A percentile compares a stretch with the other conserved stretches of the same genome.
These are phyloP conservation scores for Melanotaenia maccullochi DNA, from an alignment of 2,797 vertebrate species.

Conservation along the genomic window DNA sequence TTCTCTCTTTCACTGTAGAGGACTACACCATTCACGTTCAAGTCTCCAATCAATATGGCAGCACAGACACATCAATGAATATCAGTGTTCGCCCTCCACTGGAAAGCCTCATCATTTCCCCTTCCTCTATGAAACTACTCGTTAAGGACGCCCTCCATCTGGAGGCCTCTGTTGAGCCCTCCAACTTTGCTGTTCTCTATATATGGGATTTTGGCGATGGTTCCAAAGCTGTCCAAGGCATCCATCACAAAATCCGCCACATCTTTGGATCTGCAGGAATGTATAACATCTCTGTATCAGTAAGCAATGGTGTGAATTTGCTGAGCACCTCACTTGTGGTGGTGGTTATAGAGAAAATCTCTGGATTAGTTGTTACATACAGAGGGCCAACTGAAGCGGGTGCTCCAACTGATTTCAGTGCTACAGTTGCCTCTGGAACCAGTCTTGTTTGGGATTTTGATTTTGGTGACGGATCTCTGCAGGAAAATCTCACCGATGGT, in stretches of 20 bases:
- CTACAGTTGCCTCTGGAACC: conserved; percentile 68
- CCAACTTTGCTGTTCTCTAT: conserved; percentile 57
- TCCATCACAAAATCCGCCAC: conserved; percentile 53
- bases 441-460: conserved; percentile 79
- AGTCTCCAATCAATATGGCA: conserved; percentile 69
- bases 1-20: conserved; percentile 59
- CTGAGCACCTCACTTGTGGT: conserved; percentile 66
- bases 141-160: conserved; percentile 70
- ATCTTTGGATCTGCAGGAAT: conserved; percentile 67
- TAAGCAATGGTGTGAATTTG: conserved; percentile 70
- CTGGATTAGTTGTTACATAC: conserved; percentile 70
- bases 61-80: conserved; percentile 33
- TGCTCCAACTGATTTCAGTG: conserved; percentile 66
- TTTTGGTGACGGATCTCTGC: conserved; percentile 80
- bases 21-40: conserved; percentile 77
- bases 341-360: conserved; percentile 74
- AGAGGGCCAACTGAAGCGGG: conserved; percentile 70
- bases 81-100: conserved; percentile 69
- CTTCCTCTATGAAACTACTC: conserved; percentile 39
- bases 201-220: conserved; percentile 81
- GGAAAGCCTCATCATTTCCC: conserved; percentile 62
- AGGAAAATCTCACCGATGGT: conserved; percentile 56
- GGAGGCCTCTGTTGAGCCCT: conserved; percentile 69
- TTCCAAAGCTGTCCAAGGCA: conserved; percentile 48
- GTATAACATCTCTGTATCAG: conserved; percentile 79